A percentile compares a stretch with the other conserved stretches of the same genome.
Conservation (phyloP, 2,797 vertebrate genomes). For the Petrocephalus schoutedeni region DNA sequence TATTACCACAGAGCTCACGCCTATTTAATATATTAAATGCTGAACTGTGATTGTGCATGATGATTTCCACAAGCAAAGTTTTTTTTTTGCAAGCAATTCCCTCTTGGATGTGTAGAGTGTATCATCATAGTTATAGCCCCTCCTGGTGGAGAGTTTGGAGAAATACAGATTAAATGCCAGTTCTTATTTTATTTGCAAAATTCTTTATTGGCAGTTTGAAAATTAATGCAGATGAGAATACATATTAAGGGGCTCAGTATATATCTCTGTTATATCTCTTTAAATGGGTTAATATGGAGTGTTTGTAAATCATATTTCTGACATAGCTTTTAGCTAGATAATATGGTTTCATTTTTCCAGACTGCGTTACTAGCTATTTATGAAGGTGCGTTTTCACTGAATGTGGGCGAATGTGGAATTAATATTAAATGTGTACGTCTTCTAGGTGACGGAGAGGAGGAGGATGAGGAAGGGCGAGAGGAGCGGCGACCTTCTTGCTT, state of each 20-base stretch:
- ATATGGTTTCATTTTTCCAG: neutral
- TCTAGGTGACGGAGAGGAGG: slow-evolving; percentile 71
- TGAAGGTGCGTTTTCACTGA: neutral
- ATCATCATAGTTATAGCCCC: slow-evolving; percentile 4
- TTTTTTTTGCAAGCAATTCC: neutral
- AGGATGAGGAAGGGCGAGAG: slow-evolving; percentile 76
- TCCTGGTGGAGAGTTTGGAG: slow-evolving; percentile 34
- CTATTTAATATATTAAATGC: neutral
- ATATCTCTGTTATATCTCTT: neutral
- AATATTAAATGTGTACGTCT: neutral
- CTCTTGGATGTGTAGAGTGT: neutral
- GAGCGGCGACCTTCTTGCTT: slow-evolving; percentile 74
- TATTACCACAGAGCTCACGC: neutral
- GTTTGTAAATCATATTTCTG: neutral
- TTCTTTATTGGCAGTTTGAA: neutral
- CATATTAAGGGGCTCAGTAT: neutral
- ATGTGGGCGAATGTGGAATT: neutral
- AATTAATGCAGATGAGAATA: neutral
- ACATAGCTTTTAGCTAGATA: neutral
- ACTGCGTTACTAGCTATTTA: neutral
- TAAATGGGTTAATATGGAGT: neutral
- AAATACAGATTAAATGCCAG: slow-evolving; percentile 23
- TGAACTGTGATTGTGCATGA: neutral
- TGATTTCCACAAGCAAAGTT: neutral
- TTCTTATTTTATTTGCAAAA: neutral